These are phyloP conservation scores for Prochilodus magdalenae DNA, from an alignment of 2,113 vertebrate genomes.

Conservation along the genomic window DNA sequence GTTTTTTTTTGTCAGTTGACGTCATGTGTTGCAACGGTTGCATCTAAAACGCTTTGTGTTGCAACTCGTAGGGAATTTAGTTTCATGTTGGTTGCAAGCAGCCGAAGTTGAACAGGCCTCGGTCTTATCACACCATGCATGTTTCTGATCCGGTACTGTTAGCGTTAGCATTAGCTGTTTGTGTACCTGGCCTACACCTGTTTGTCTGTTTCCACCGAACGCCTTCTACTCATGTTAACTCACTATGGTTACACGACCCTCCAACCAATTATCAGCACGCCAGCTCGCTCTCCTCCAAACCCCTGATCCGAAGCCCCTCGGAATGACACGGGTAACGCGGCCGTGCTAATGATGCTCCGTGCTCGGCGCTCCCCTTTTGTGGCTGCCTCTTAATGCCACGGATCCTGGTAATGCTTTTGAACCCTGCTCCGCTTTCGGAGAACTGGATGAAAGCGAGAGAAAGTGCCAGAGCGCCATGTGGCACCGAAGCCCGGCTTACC, in stretches of 20 bases:
- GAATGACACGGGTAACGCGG: neutral
- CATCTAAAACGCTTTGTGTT: too few relatives aligned
- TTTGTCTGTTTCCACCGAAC: too few relatives aligned
- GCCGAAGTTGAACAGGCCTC: too few relatives aligned
- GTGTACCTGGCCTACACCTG: too few relatives aligned
- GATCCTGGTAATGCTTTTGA: conserved; percentile 62
- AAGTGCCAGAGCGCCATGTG: conserved; percentile 76
- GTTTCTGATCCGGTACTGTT: too few relatives aligned
- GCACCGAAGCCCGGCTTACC: conserved; percentile 66
- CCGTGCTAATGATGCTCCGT: conserved; percentile 51
- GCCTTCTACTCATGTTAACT: neutral
- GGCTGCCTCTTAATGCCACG: conserved; percentile 47
- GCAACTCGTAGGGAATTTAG: too few relatives aligned
- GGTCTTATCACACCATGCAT: too few relatives aligned
- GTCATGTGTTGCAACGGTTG: too few relatives aligned
- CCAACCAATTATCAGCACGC: neutral
- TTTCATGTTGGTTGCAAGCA: too few relatives aligned
- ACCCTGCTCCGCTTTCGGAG: conserved; percentile 64
- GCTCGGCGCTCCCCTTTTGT: conserved; percentile 34
- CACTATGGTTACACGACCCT: neutral
- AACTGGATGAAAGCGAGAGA: conserved; percentile 62
- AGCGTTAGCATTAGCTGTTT: too few relatives aligned
- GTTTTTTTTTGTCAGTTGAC: too few relatives aligned
- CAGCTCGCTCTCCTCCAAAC: neutral
- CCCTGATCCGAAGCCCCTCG: neutral